Percentiles rank a stretch among this genome's conserved stretches.
Evolutionary conservation across 2,797 vertebrate genomes (phyloP).

Genomic region (Jordanella pulchra): DNA sequence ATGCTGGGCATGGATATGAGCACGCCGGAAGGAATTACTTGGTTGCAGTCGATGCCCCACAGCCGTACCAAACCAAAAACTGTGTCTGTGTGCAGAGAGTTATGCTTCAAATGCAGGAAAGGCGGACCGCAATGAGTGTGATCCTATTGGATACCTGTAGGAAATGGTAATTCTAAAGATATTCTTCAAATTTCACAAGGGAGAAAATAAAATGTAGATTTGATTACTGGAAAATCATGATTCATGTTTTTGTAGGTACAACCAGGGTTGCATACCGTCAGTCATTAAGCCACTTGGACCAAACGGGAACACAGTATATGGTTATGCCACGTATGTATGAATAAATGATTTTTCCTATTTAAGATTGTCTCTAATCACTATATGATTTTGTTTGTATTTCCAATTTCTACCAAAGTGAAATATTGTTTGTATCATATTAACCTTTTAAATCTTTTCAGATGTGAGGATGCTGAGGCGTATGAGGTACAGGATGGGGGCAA

Average conservation of each 20-base stretch:
- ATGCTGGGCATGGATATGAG: slow-evolving; percentile 90
- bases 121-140: slow-evolving; percentile 81
- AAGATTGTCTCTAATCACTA: not conserved
- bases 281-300: slow-evolving; percentile 82
- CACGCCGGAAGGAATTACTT: slow-evolving; percentile 87
- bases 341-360: not conserved
- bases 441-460: slow-evolving; percentile 65
- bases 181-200: not conserved
- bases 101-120: slow-evolving; percentile 86
- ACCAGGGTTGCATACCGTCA: slow-evolving; percentile 79
- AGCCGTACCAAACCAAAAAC: slow-evolving; percentile 83
- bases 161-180: slow-evolving; percentile 81
- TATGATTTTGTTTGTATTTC: no score
- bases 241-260: slow-evolving; percentile 80
- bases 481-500: slow-evolving; percentile 88
- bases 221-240: not conserved
- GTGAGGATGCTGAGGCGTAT: slow-evolving; percentile 89
- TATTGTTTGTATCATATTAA: not conserved
- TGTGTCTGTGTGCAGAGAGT: slow-evolving; percentile 89
- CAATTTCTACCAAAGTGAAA: no score
- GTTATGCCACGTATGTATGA: slow-evolving; percentile 88
- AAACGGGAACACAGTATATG: slow-evolving; percentile 88
- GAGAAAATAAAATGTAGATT: not conserved
- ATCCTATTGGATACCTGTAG: slow-evolving; percentile 89
- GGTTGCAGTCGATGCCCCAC: slow-evolving; percentile 88